phyloP scores from a whole-genome alignment of 2,888 invertebrate species.

The Melipona beecheii region DNA sequence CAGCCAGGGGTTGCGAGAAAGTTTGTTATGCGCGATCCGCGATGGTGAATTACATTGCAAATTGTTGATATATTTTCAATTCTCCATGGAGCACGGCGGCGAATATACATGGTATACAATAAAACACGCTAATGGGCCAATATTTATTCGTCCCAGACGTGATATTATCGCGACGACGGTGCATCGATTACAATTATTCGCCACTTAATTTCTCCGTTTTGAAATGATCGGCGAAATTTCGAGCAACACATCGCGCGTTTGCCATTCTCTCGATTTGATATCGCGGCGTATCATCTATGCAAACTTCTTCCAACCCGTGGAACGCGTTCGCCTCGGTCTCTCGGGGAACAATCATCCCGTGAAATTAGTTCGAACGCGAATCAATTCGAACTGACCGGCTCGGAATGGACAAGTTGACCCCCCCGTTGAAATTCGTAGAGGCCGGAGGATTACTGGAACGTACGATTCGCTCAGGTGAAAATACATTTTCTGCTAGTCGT shows the following conservation, averaged over 20 bases:
- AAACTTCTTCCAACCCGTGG: conserved; percentile 4
- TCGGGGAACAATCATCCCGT: background rate
- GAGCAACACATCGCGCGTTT: conserved; percentile 1
- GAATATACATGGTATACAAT: conserved; percentile 19
- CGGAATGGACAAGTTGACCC: conserved; percentile 2
- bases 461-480: conserved; percentile 26
- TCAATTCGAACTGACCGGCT: conserved; percentile 12
- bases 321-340: background rate
- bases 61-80: conserved; percentile 36
- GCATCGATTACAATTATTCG: conserved; percentile 47
- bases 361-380: conserved; percentile 25
- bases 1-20: background rate
- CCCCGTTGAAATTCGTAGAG: background rate
- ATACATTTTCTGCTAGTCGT: conserved; percentile 52
- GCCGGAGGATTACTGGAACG: conserved; percentile 1
- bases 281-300: conserved; percentile 14
- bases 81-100: conserved; percentile 3
- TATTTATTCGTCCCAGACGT: conserved; percentile 38
- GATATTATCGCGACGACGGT: conserved; percentile 22
- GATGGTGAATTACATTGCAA: conserved; percentile 7
- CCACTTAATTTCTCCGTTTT: conserved; percentile 34
- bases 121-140: conserved; percentile 47
- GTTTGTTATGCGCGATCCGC: background rate
- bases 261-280: conserved; percentile 7
- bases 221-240: conserved; percentile 35